These are phyloP conservation scores for Geodia barretti DNA, from an alignment of 37 sponge, comb jelly and placozoan genomes.

Conservation along the genomic window DNA sequence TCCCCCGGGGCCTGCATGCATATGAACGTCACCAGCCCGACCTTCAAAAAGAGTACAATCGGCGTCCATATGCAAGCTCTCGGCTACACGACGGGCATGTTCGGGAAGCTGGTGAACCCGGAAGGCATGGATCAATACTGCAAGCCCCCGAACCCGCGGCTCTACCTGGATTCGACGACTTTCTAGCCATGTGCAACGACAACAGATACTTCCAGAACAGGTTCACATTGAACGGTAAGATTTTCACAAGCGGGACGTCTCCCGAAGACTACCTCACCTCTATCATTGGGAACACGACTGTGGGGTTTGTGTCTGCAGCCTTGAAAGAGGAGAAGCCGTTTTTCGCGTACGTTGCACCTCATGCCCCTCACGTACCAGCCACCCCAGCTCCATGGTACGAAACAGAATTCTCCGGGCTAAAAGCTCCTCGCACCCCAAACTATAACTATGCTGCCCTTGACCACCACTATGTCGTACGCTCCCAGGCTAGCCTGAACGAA, in stretches of 20 bases:
- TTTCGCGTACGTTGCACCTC: slow-evolving; percentile 78
- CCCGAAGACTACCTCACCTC: slow-evolving; percentile 78
- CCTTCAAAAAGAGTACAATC: slow-evolving; percentile 42
- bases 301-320: slow-evolving; percentile 45
- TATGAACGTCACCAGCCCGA: slow-evolving; percentile 51
- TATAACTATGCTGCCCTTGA: slow-evolving; percentile 64
- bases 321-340: slow-evolving; percentile 43
- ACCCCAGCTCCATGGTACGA: slow-evolving; percentile 85
- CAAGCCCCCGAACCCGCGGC: background rate
- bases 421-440: slow-evolving; percentile 80
- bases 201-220: slow-evolving; percentile 55
- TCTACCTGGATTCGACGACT: slow-evolving; percentile 63
- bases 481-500: slow-evolving; percentile 40
- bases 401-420: slow-evolving; percentile 16
- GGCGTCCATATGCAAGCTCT: slow-evolving; percentile 47
- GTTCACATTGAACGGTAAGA: slow-evolving; percentile 44
- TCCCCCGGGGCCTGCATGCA: slow-evolving; percentile 54
- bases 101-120: slow-evolving; percentile 74
- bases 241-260: slow-evolving; percentile 19
- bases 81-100: slow-evolving; percentile 70
- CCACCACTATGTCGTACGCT: slow-evolving; percentile 74
- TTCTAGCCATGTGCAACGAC: slow-evolving; percentile 72
- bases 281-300: slow-evolving; percentile 60
- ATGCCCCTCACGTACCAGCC: slow-evolving; percentile 85
- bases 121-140: slow-evolving; percentile 49